Evolutionary conservation across 2,113 vertebrate genomes (phyloP), one percentile per base, ranked within the genome.

Genomic region (Procavia capensis): DNA sequence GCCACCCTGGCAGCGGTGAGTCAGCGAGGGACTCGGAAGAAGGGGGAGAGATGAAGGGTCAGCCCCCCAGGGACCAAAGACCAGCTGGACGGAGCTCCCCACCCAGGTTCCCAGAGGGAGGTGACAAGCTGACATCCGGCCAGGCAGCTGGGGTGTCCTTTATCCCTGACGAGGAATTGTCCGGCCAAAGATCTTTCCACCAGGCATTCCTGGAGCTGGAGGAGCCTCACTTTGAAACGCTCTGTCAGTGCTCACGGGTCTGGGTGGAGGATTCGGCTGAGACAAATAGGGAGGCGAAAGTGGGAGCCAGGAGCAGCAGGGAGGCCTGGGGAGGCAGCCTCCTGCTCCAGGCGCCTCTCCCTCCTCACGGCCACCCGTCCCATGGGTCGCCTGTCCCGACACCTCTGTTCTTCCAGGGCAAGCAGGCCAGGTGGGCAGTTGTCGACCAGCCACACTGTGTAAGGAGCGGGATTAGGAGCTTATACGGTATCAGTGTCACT

Each of bases 371-470:
- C 13, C 39, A 27, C 2, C 3, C 11, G 88, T 29, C 3, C 43
- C 4, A 2, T 1, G 5, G 82, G 14, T 31, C 41, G 7, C 0
- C 0, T 16, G 13, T 13, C 63, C 20, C 45, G 5, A 22, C 3
- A 5, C 19, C 4, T 41, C 61, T 45, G 14, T 5, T 34, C 64
- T 6, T 13, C 29, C 6, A 4, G 0, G 27, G 6, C 0, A 3
- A 45, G 34, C 43, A 66, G 19, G 9, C 20, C 19, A 34, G 0
- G 11, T 4, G 36, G 24, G 3, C 9, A 16, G 3, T 11, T 25
- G 0, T 9, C 6, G 19, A 31, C 50, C 3, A 14, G 27, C 9
- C 5, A 1, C 0, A 0, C 14, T 20, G 9, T 1, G 0, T 9
- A 6, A 45, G 78, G 27, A 24, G 36, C 14, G 0, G 0, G 27